Percentiles rank a stretch among this genome's conserved stretches.
phyloP scores from a whole-genome alignment of 64 coral and sea anemone genomes.

The Acropora tenuis region DNA sequence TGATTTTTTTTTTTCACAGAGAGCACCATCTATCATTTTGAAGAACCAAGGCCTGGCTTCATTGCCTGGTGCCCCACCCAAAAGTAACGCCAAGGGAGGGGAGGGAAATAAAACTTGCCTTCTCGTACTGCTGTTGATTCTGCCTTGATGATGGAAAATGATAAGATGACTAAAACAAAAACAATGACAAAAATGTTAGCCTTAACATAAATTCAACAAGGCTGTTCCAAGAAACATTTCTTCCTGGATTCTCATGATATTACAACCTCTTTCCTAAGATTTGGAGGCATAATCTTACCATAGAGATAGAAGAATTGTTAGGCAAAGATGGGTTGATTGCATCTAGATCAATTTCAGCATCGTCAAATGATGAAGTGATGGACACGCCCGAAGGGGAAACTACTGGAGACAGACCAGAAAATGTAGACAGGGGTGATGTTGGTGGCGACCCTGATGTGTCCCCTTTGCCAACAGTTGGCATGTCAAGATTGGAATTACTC shows the following conservation, averaged over 20 bases:
- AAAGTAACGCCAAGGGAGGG: not conserved
- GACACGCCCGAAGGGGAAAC: slow-evolving; percentile 72
- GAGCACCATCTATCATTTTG: no score
- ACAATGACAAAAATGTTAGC: not conserved
- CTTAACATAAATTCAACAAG: not conserved
- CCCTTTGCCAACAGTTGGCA: slow-evolving; percentile 30
- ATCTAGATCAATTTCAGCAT: slow-evolving; percentile 80
- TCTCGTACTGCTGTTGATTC: slow-evolving; percentile 39
- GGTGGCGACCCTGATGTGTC: slow-evolving; percentile 32
- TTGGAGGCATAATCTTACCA: slow-evolving; percentile 22
- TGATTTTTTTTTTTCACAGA: no score
- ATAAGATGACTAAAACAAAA: slow-evolving; percentile 24
- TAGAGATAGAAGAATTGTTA: slow-evolving; percentile 46
- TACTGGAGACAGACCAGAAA: slow-evolving; percentile 77
- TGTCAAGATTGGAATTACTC: slow-evolving; percentile 32
- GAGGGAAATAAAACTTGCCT: not conserved
- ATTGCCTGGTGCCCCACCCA: not conserved
- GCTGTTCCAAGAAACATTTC: no score
- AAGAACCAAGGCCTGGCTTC: not conserved
- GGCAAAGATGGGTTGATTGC: slow-evolving; percentile 68
- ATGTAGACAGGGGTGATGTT: slow-evolving; percentile 65
- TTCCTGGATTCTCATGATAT: no score
- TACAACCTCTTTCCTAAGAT: no score
- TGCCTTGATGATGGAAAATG: slow-evolving; percentile 36
- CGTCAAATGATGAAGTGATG: slow-evolving; percentile 85